Evolutionary conservation across 2,113 vertebrate species (phyloP).

Genomic region (Thymallus thymallus): DNA sequence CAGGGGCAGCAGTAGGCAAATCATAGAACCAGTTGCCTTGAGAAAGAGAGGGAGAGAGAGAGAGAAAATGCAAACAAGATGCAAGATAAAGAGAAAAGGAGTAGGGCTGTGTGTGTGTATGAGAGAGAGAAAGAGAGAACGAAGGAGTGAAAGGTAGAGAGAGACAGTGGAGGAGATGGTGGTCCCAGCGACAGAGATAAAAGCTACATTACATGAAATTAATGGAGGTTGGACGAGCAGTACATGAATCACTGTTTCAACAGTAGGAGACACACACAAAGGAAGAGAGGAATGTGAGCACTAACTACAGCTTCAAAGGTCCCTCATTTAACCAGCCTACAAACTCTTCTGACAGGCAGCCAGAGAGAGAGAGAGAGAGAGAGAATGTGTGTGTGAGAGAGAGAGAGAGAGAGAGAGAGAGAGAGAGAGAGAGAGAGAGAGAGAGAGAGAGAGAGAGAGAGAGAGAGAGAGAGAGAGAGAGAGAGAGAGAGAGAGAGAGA

Average conservation of each 20-base stretch:
- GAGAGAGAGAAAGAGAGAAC: constrained; percentile 2
- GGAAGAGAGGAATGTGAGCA: constrained; percentile 87
- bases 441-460: neutral
- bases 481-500: neutral
- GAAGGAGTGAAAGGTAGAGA: constrained; percentile 26
- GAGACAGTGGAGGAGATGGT: constrained; percentile 78
- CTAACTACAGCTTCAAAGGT: constrained; percentile 93
- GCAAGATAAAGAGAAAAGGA: neutral
- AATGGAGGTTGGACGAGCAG: constrained; percentile 90
- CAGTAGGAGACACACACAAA: constrained; percentile 86
- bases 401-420: neutral
- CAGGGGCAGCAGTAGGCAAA: neutral
- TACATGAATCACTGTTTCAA: constrained; percentile 98
- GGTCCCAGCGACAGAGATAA: constrained; percentile 89
- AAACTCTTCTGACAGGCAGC: constrained; percentile 76
- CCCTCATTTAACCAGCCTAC: constrained; percentile 87
- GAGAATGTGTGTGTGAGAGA: constrained; percentile 60
- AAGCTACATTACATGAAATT: constrained; percentile 98
- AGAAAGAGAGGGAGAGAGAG: constrained; percentile 6
- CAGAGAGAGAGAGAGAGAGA: constrained; percentile 73
- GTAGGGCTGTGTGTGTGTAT: neutral
- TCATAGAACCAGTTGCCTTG: neutral
- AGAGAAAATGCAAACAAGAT: neutral
- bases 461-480: constrained; percentile 23
- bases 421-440: neutral